A percentile compares a stretch with the other conserved stretches of the same genome.
Conservation (phyloP, 2,113 vertebrate species). For the Cardinalis cardinalis region DNA sequence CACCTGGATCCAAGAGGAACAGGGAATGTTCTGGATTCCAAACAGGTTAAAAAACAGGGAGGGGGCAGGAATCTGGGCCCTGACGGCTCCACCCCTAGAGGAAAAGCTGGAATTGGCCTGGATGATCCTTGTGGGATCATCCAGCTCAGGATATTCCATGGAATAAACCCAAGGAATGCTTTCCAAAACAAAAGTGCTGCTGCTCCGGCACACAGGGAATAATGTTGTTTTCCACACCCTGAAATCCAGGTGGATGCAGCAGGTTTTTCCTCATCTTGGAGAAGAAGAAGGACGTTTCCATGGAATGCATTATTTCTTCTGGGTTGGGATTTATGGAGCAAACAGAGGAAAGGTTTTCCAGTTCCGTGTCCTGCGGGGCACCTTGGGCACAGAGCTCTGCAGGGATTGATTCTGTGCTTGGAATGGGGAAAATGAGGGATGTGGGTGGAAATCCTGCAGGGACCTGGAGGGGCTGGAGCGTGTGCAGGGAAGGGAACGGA, state of each 20-base stretch:
- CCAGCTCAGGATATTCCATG: neutral
- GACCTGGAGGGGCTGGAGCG: neutral
- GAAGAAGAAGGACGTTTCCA: neutral
- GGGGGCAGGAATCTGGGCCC: neutral
- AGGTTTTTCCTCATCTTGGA: neutral
- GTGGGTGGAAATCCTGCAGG: neutral
- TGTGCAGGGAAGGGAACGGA: neutral
- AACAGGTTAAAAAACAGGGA: neutral
- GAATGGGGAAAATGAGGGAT: neutral
- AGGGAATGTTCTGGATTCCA: neutral
- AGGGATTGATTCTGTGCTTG: fast-evolving
- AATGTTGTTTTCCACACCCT: neutral
- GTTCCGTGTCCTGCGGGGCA: fast-evolving
- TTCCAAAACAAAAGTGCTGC: neutral
- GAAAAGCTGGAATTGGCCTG: neutral
- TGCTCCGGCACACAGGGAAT: neutral
- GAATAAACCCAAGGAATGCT: neutral
- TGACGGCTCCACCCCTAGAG: fast-evolving
- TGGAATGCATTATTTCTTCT: neutral
- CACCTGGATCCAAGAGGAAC: neutral
- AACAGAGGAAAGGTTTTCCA: neutral
- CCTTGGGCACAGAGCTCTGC: neutral
- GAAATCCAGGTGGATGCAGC: neutral
- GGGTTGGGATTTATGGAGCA: fast-evolving
- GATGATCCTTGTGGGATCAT: fast-evolving